Base-by-base conservation (phyloP, 2,888 invertebrate species). In the Temnothorax rugatulus region DNA sequence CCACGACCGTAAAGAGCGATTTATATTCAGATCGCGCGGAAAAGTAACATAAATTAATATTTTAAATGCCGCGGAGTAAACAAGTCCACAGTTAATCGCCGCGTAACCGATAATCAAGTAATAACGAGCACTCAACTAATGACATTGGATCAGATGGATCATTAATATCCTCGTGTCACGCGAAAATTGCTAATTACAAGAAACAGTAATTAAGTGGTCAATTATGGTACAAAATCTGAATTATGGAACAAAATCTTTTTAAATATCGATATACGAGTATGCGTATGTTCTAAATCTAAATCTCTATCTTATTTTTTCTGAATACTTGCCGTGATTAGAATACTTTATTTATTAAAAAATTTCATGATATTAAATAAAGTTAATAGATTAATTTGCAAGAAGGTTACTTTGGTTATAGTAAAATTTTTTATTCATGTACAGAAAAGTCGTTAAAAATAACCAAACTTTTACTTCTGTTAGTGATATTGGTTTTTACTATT, bases 41-140 rank as follows among this genome's bases (percentile, higher is more conserved):
- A 81, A 47, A 59, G 47, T 34, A 34, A 71, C 18, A 18, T 21
- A 34, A 34, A 64, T 64, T 64, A 38, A 71, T 81, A 79, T 47
- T 81, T 59, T 38, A 59, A 47, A 9, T 44, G 15, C 18, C 38
- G 25, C 41, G 18, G 5, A 41, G 18, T 21, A 73, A 47, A 11
- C 15, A 44, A 13, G 59, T 38, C 13, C 29, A 59, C 50, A 57
- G 47, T 71, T 38, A 73, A 73, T 71, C n/a, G 47, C 3, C 38
- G 1, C 34, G 13, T 44, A 71, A 73, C 38, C 73, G 59, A 59
- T 79, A 79, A 79, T 79, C 47, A 73, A 71, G 79, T 13, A 68
- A 77, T 68, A 52, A 81, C 47, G 34, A 81, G 1, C 47, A 3
- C 13, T 25, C 25, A 38, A 57, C 21, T 79, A 79, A 71, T 47